Evolutionary conservation across 2,888 invertebrate species (phyloP).

Genomic region (Allolobophora icterica): DNA sequence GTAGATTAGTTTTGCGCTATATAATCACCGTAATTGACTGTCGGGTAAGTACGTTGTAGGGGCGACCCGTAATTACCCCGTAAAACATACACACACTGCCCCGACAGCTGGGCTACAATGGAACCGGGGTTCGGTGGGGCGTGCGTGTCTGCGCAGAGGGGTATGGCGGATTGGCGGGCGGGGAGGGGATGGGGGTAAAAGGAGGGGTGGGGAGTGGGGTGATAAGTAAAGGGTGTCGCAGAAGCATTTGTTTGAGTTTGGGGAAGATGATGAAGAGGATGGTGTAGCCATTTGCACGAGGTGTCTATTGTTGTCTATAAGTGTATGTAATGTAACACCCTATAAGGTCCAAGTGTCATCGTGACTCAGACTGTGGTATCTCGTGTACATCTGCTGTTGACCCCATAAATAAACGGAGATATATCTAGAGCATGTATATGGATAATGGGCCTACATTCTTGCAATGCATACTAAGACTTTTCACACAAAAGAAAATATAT

Average conservation of each 20-base stretch:
- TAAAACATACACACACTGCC: constrained; percentile 27
- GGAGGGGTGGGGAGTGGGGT: not conserved
- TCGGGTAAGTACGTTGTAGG: not conserved
- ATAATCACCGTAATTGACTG: constrained; percentile 26
- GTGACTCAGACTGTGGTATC: not conserved
- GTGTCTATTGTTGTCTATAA: not conserved
- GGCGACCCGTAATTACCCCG: constrained; percentile 23
- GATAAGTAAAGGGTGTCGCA: constrained; percentile 12
- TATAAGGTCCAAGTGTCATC: not conserved
- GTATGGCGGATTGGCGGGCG: not conserved
- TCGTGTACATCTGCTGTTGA: not conserved
- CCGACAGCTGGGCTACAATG: constrained; percentile 19
- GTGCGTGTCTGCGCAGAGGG: not conserved
- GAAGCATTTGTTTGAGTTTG: not conserved
- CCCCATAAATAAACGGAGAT: too few species aligned
- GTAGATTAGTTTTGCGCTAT: constrained; percentile 19
- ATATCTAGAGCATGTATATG: too few species aligned
- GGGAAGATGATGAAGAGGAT: not conserved
- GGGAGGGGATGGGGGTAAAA: not conserved
- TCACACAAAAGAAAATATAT: too few species aligned
- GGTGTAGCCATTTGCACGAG: not conserved
- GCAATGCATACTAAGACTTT: too few species aligned
- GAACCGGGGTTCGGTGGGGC: not conserved
- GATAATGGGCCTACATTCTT: too few species aligned
- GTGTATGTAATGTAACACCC: not conserved